Conservation (phyloP, 2,797 vertebrate genomes). For the Myoxocephalus aenaeus region DNA sequence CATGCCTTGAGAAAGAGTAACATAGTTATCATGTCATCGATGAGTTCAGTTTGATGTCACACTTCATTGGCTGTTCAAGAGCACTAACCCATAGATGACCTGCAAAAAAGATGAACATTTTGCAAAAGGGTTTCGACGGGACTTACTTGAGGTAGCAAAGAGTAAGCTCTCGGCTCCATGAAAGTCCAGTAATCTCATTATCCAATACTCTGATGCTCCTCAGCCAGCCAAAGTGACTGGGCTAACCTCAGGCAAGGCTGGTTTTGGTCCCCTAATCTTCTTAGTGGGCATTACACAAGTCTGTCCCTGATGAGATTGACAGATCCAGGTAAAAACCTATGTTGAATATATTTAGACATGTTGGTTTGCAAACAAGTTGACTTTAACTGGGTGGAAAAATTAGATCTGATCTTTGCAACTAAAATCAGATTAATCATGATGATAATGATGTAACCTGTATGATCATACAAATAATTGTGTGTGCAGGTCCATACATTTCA, state of each 20-base stretch:
- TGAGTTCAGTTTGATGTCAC: slow-evolving; percentile 10
- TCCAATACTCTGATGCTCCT: slow-evolving; percentile 76
- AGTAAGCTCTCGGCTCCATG: slow-evolving; percentile 73
- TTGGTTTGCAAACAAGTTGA: slow-evolving; percentile 48
- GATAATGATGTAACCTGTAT: neutral
- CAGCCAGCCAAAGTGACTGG: slow-evolving; percentile 75
- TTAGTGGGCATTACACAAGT: slow-evolving; percentile 86
- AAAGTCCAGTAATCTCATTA: slow-evolving; percentile 84
- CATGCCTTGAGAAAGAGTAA: neutral
- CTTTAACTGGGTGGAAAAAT: slow-evolving; percentile 3
- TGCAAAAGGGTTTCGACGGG: slow-evolving; percentile 32
- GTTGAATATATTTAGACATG: slow-evolving; percentile 48
- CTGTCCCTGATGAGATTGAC: slow-evolving; percentile 82
- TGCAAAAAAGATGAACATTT: slow-evolving; percentile 10
- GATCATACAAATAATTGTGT: neutral
- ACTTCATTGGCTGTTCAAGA: no score
- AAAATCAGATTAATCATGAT: neutral
- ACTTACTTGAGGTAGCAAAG: slow-evolving; percentile 69
- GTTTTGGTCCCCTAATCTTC: slow-evolving; percentile 84
- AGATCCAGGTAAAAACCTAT: slow-evolving; percentile 66
- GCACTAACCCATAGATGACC: slow-evolving; percentile 5
- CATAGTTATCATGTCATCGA: neutral
- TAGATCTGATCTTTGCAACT: neutral
- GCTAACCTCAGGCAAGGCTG: slow-evolving; percentile 78
- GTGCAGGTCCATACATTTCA: neutral